phyloP scores from a whole-genome alignment of 2,113 vertebrate species.

The Ochotona curzoniae region DNA sequence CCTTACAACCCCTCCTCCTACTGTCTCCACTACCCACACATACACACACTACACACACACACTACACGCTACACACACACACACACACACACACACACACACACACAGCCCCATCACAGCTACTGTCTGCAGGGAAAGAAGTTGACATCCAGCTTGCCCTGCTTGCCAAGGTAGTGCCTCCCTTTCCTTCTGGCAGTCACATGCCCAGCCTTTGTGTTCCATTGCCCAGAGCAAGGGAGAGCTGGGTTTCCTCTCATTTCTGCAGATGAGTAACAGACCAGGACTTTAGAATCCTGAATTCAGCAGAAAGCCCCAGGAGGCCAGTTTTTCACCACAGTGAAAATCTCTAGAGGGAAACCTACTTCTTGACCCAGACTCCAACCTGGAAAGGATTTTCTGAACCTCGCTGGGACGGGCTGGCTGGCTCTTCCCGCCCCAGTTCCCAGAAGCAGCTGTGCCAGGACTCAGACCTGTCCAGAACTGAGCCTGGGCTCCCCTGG shows the following conservation, averaged over 20 bases:
- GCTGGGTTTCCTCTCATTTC: not conserved
- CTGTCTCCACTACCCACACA: no score
- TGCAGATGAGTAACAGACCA: not conserved
- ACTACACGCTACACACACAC: no score
- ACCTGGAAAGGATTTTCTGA: not conserved
- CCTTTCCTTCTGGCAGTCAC: not conserved
- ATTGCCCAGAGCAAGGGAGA: not conserved
- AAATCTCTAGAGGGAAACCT: not conserved
- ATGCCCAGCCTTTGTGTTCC: rapidly evolving
- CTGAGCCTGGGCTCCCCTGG: not conserved
- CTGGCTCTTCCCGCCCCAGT: not conserved
- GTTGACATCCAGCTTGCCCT: not conserved
- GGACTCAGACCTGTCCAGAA: no score
- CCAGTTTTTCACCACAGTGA: not conserved
- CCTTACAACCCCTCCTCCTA: no score
- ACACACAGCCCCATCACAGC: not conserved
- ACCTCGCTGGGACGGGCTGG: not conserved
- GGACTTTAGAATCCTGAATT: not conserved
- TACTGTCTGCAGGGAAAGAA: not conserved
- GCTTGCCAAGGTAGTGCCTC: not conserved
- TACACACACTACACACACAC: no score
- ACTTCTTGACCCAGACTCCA: not conserved
- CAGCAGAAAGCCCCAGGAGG: not conserved
- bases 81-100: no score
- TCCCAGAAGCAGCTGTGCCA: not conserved